A percentile compares a stretch with the other conserved stretches of the same genome.
phyloP scores from a whole-genome alignment of 2,888 invertebrate species.

The Physocephala rufipes region DNA sequence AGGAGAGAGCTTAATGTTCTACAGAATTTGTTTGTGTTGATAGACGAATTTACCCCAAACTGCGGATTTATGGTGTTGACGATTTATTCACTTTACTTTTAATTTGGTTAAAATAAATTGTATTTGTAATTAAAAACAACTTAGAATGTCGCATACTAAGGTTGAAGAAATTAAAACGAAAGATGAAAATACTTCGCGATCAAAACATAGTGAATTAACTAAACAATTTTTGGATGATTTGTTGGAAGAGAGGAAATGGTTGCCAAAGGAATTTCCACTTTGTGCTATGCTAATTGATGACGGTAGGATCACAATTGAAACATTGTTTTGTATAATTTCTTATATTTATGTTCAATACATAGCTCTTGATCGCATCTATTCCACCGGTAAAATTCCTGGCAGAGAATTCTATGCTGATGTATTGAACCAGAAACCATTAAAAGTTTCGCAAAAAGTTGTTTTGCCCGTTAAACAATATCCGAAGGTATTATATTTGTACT shows the following conservation, averaged over 20 bases:
- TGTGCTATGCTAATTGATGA: constrained; percentile 60
- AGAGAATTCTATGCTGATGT: constrained; percentile 80
- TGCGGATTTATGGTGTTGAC: too few species aligned
- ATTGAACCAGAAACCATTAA: constrained; percentile 70
- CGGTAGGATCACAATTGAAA: constrained; percentile 45
- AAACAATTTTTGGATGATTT: constrained; percentile 60
- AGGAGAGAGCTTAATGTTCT: too few species aligned
- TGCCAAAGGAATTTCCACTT: constrained; percentile 56
- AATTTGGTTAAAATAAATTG: too few species aligned
- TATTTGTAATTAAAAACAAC: too few species aligned
- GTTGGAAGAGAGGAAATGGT: constrained; percentile 54
- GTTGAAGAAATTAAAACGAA: constrained; percentile 32
- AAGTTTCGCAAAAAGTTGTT: constrained; percentile 62
- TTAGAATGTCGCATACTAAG: too few species aligned
- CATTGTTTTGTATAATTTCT: background rate
- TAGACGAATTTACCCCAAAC: too few species aligned
- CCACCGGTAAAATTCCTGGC: constrained; percentile 73
- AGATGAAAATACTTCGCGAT: constrained; percentile 51
- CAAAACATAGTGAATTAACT: constrained; percentile 59
- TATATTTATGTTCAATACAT: too few species aligned
- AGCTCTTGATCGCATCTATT: constrained; percentile 79
- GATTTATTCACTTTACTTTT: too few species aligned
- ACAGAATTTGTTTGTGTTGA: too few species aligned
- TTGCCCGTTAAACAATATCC: constrained; percentile 66
- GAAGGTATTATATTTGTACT: constrained; percentile 49